These are phyloP conservation scores for Rhynchonycteris naso DNA, from an alignment of 2,797 vertebrate genomes.

Conservation along the genomic window DNA sequence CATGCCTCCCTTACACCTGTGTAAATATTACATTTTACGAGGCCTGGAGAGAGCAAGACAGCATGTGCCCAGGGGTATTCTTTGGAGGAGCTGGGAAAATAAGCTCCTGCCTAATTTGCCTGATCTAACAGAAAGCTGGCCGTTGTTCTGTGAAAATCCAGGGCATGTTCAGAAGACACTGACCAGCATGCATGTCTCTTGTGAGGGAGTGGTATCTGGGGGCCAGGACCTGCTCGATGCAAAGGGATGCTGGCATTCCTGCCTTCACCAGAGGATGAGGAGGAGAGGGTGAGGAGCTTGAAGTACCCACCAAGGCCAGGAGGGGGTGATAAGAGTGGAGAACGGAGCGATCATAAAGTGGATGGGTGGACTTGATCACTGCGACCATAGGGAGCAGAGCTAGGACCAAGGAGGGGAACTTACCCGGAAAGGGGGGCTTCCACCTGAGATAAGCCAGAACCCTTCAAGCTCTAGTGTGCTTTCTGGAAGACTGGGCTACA, in stretches of 20 bases:
- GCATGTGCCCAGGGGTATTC: neutral
- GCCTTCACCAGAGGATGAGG: neutral
- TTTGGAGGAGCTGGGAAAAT: neutral
- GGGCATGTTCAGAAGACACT: neutral
- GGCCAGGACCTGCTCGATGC: neutral
- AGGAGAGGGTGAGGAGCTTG: rapidly evolving
- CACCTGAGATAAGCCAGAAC: neutral
- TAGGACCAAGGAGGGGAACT: neutral
- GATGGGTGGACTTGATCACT: neutral
- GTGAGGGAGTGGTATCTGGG: neutral
- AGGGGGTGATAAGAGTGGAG: neutral
- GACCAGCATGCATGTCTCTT: neutral
- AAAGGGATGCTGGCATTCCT: neutral
- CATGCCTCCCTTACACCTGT: neutral
- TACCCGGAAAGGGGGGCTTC: rapidly evolving
- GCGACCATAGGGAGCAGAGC: neutral
- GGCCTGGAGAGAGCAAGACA: neutral
- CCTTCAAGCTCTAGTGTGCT: neutral
- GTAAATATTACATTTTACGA: neutral
- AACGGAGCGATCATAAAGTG: neutral
- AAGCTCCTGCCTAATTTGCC: neutral
- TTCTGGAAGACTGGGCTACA: neutral
- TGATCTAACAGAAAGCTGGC: neutral
- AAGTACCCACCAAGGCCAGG: neutral
- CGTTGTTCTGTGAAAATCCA: neutral